Conservation (phyloP, 1,140 invertebrate genomes). For the Triops cancriformis region DNA sequence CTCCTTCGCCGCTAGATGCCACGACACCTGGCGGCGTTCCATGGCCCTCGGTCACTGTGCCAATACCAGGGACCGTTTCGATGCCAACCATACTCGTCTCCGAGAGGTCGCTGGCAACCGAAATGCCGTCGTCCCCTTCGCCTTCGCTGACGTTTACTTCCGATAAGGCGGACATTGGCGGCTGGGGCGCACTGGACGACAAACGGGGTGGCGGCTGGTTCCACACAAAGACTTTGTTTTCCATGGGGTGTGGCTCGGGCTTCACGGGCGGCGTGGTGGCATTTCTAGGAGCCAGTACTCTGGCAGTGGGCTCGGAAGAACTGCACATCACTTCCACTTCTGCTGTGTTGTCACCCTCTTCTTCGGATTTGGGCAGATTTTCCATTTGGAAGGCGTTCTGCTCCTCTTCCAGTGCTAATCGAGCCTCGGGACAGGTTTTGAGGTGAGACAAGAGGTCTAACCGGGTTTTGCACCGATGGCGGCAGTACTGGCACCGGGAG, state of each 20-base stretch:
- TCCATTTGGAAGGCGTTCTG: slow-evolving; percentile 25
- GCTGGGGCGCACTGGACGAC: neutral
- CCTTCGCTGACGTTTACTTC: slow-evolving; percentile 26
- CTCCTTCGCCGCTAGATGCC: slow-evolving; percentile 22
- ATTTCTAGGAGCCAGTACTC: neutral
- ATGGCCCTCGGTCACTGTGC: slow-evolving; percentile 41
- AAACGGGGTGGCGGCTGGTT: slow-evolving; percentile 43
- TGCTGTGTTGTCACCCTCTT: too few relatives aligned
- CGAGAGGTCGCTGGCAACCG: slow-evolving; percentile 21
- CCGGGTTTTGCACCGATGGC: slow-evolving; percentile 71
- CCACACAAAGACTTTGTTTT: slow-evolving; percentile 67
- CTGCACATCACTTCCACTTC: neutral
- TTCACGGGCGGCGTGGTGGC: neutral
- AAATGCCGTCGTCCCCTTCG: slow-evolving; percentile 34
- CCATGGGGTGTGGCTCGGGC: slow-evolving; percentile 54
- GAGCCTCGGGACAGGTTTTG: slow-evolving; percentile 49
- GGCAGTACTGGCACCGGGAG: slow-evolving; percentile 72
- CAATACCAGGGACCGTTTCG: slow-evolving; percentile 46
- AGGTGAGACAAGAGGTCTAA: slow-evolving; percentile 63
- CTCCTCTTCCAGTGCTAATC: slow-evolving; percentile 40
- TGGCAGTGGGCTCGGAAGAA: neutral
- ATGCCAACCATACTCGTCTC: slow-evolving; percentile 39
- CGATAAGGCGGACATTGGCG: too few relatives aligned
- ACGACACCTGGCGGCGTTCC: neutral
- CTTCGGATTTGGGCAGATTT: slow-evolving; percentile 28